These are phyloP conservation scores for Oreotragus oreotragus DNA, from an alignment of 2,113 vertebrate genomes.

Conservation along the genomic window DNA sequence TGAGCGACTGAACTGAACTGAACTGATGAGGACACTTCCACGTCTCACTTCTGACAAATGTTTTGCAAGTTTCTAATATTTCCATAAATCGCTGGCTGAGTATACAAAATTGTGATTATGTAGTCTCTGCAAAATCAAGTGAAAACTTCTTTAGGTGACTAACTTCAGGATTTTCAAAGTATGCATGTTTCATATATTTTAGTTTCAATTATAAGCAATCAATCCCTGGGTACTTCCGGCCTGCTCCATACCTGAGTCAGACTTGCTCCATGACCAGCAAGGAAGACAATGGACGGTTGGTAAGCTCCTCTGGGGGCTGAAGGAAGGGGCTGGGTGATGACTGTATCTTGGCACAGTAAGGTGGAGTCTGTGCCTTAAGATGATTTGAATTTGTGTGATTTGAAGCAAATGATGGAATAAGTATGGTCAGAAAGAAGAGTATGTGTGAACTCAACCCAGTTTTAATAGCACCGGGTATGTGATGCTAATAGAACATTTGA, in stretches of 20 bases:
- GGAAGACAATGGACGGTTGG: not conserved
- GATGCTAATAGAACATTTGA: not conserved
- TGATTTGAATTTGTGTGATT: not conserved
- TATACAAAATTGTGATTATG: not conserved
- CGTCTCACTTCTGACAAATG: not conserved
- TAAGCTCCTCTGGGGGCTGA: not conserved
- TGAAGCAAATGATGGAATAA: not conserved
- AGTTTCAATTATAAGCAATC: not conserved
- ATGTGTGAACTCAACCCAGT: not conserved
- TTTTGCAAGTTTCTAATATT: conserved; percentile 19
- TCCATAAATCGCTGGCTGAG: not conserved
- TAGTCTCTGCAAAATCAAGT: not conserved
- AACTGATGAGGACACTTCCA: not conserved
- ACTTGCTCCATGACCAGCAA: not conserved
- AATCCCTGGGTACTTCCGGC: not conserved
- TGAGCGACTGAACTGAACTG: no score
- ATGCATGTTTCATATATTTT: not conserved
- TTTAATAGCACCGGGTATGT: not conserved
- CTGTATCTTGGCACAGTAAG: not conserved
- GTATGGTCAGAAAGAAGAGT: not conserved
- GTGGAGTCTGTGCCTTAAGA: not conserved
- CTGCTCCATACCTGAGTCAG: not conserved
- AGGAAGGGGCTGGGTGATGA: not conserved
- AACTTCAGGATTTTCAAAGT: not conserved
- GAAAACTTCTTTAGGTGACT: not conserved